These are phyloP conservation scores for Grus americana DNA, from an alignment of 2,113 vertebrate genomes.

Conservation along the genomic window DNA sequence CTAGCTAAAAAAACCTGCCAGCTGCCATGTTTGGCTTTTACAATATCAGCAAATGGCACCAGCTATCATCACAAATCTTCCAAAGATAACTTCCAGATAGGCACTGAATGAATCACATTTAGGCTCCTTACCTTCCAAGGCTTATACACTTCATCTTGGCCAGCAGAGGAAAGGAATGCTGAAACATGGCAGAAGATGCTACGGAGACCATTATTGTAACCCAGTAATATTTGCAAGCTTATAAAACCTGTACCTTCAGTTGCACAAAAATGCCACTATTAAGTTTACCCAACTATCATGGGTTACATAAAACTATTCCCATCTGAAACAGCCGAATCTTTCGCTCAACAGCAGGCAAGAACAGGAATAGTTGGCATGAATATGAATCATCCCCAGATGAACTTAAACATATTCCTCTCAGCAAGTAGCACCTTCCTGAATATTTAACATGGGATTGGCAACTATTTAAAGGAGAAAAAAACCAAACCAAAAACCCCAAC, in stretches of 20 bases:
- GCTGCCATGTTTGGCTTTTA: not conserved
- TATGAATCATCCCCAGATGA: not conserved
- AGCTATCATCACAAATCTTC: not conserved
- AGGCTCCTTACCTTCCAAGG: not conserved
- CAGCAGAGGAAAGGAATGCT: not conserved
- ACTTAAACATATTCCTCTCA: not conserved
- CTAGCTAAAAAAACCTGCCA: not conserved
- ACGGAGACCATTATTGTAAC: not conserved
- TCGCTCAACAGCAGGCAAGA: not conserved
- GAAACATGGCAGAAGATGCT: not conserved
- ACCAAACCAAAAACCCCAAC: not conserved
- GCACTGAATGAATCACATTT: not conserved
- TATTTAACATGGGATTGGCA: not conserved
- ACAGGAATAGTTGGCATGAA: not conserved
- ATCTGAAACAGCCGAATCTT: not conserved
- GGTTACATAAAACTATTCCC: not conserved
- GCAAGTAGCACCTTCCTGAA: not conserved
- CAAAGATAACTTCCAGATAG: not conserved
- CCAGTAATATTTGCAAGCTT: not conserved
- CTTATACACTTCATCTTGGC: not conserved
- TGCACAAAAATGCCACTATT: not conserved
- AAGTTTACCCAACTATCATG: not conserved
- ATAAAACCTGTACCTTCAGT: not conserved
- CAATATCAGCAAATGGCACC: not conserved
- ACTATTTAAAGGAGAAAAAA: not conserved